These are phyloP conservation scores for Aphis gossypii DNA, from an alignment of 1,140 invertebrate species.

Conservation along the genomic window DNA sequence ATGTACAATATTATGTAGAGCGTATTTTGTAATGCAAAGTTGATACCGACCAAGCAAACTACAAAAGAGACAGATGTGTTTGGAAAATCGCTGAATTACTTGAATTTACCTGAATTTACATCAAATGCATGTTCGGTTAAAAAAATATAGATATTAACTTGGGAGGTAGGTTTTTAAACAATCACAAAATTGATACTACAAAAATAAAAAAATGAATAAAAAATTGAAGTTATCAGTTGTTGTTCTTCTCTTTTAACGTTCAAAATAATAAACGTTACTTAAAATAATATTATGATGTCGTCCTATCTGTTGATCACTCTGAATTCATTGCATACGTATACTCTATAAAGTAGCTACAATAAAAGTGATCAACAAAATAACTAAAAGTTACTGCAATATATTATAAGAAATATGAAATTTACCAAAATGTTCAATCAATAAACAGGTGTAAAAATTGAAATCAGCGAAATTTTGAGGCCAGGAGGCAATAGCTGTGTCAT, in stretches of 20 bases:
- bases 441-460: not conserved
- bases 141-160: too few species aligned
- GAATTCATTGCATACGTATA: too few species aligned
- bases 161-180: not conserved
- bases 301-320: not conserved
- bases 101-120: too few species aligned
- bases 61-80: too few species aligned
- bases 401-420: not conserved
- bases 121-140: too few species aligned
- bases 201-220: not conserved
- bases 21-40: not conserved
- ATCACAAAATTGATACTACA: not conserved
- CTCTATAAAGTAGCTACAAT: too few species aligned
- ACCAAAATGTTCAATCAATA: not conserved
- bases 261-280: not conserved
- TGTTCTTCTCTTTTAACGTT: too few species aligned
- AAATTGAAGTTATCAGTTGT: not conserved
- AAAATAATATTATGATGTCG: not conserved
- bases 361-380: not conserved
- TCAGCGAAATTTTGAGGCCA: too few species aligned
- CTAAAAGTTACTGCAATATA: not conserved
- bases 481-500: not conserved
- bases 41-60: not conserved
- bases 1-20: too few species aligned
- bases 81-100: too few species aligned